Evolutionary conservation across 2,888 invertebrate genomes (phyloP), one percentile per base, ranked within the genome.

Genomic region (Drosophila putrida): DNA sequence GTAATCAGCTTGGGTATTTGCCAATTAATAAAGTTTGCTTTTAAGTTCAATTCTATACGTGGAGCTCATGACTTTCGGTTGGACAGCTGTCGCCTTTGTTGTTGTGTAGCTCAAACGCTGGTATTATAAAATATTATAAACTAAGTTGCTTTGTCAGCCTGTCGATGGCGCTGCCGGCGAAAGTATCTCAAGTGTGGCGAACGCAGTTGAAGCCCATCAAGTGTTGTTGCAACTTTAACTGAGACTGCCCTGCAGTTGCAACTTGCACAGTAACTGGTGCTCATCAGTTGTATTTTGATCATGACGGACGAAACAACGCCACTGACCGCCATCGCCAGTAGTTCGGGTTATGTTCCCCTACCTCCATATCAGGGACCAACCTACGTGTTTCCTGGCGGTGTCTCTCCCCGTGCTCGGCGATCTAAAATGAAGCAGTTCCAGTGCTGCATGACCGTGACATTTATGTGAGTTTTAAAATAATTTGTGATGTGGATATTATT

Each of bases 371-470:
- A 83, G 57, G 92, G 92, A 35, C 92, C 93, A n/a, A 89, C 90
- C 47, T 93, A 94, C 78, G 92, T 93, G 3, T 94, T 94, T 76
- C 93, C 94, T 33, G 92, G 93, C 33, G 92, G 93, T 35, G 93
- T 93, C 27, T 89, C 93, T 5, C 90, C 93, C 35, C 91, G 93
- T 38, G 91, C 91, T 11, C 92, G 93, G 47, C 92, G 92, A 46
- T 90, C 90, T 9, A 92, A 92, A 80, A 90, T 94, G 74, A 92
- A 93, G 51, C 94, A 94, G 84, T 95, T 96, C 85, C 96, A 96
- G 83, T 96, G 96, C 89, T 95, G 95, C 77, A 92, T 96, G 46
- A 96, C 95, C 82, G 93, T 95, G 4, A 93, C 94, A 9, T 91
- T 96, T 62, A 91, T 96, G 96, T 97, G 92, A 95, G 96, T 94